These are phyloP conservation scores for Melitaea cinxia DNA, from an alignment of 1,140 invertebrate genomes.

Conservation along the genomic window DNA sequence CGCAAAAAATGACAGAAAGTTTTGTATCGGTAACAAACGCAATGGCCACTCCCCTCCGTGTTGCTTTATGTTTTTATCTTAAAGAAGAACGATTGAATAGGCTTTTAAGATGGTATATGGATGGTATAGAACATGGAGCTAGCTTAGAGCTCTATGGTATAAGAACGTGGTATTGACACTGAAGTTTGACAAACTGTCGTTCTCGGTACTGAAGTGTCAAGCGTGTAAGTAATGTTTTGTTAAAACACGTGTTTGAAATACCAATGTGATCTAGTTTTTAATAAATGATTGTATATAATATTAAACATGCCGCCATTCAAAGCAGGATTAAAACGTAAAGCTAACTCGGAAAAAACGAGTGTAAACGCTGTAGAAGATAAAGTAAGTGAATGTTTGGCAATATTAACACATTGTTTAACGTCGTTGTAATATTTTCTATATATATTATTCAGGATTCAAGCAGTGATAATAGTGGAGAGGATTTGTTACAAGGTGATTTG, in stretches of 20 bases:
- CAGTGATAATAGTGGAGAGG: constrained; percentile 42
- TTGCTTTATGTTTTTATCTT: no score
- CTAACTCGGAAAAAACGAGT: constrained; percentile 32
- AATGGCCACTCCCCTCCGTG: no score
- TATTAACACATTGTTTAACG: neutral
- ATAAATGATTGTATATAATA: constrained; percentile 6
- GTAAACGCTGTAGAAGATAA: constrained; percentile 24
- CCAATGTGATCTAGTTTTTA: neutral
- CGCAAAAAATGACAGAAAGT: no score
- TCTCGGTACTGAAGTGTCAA: no score
- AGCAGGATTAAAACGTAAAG: constrained; percentile 67
- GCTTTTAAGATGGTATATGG: no score
- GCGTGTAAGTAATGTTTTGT: constrained; percentile 8
- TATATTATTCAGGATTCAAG: constrained; percentile 37
- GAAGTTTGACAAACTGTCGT: neutral
- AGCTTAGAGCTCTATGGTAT: no score
- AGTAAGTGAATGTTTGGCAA: constrained; percentile 16
- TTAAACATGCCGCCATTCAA: constrained; percentile 70
- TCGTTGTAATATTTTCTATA: neutral
- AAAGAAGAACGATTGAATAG: no score
- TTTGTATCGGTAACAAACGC: no score
- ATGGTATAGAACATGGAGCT: no score
- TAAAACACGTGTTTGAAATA: constrained; percentile 30
- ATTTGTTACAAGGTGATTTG: constrained; percentile 52
- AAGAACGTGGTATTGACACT: neutral